Conservation (phyloP, 2,113 vertebrate species). For the Cepphus grylle region DNA sequence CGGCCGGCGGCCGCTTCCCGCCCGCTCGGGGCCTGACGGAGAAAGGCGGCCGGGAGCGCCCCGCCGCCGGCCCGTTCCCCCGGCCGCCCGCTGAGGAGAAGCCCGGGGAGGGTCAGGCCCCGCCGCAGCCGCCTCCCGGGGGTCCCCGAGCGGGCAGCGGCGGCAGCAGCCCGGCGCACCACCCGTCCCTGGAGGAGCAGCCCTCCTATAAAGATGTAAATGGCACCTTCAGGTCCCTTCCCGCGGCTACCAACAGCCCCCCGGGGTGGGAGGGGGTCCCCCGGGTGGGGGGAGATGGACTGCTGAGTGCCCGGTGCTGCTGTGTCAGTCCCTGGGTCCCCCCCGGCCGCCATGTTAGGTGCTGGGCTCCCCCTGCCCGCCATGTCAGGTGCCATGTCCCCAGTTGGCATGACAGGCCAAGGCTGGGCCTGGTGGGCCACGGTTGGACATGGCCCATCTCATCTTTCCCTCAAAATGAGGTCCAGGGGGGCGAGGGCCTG, state of each 20-base stretch:
- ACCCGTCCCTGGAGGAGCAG: slow-evolving; percentile 82
- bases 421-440: fast-evolving
- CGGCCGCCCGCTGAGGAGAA: slow-evolving; percentile 77
- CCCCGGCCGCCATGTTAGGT: too few relatives aligned
- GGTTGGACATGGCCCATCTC: fast-evolving
- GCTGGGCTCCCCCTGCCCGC: too few relatives aligned
- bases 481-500: fast-evolving
- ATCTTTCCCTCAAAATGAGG: neutral
- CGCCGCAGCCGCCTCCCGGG: slow-evolving; percentile 31
- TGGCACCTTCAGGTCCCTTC: slow-evolving; percentile 78
- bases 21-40: slow-evolving; percentile 72
- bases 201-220: slow-evolving; percentile 96
- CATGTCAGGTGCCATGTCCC: neutral
- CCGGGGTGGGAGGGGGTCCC: slow-evolving; percentile 68
- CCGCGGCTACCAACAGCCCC: slow-evolving; percentile 79
- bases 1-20: slow-evolving; percentile 52
- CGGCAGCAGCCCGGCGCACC: slow-evolving; percentile 66
- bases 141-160: slow-evolving; percentile 33
- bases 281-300: slow-evolving; percentile 60
- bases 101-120: slow-evolving; percentile 60
- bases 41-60: slow-evolving; percentile 74
- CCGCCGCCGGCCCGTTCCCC: slow-evolving; percentile 59
- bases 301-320: slow-evolving; percentile 41
- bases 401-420: fast-evolving
- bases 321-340: fast-evolving